These are phyloP conservation scores for Acanthurus tractus DNA, from an alignment of 2,797 vertebrate species.

Conservation along the genomic window DNA sequence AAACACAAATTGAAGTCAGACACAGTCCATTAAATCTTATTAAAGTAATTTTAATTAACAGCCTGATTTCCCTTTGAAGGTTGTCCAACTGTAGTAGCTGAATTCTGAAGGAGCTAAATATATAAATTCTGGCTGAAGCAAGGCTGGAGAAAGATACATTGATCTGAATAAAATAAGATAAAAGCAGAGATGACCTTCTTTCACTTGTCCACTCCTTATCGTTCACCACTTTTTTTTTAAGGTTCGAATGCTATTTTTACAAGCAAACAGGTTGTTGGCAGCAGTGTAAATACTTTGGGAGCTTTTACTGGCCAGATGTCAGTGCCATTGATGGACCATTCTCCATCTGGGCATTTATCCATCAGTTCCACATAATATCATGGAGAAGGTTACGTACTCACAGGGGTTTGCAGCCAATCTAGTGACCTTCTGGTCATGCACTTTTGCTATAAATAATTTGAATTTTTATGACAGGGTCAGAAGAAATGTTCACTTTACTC, in stretches of 20 bases:
- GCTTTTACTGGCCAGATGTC: slow-evolving; percentile 55
- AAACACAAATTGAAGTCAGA: slow-evolving; percentile 18
- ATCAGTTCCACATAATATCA: slow-evolving; percentile 45
- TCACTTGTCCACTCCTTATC: not conserved
- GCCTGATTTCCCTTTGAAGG: not conserved
- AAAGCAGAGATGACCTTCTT: slow-evolving; percentile 18
- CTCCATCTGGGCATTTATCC: slow-evolving; percentile 49
- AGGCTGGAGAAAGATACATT: not conserved
- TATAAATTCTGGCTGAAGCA: not conserved
- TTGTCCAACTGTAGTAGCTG: not conserved
- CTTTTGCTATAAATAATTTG: slow-evolving; percentile 9
- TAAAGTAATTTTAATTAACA: not conserved
- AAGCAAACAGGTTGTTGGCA: slow-evolving; percentile 37
- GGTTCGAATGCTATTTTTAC: slow-evolving; percentile 30
- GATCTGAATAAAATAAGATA: slow-evolving; percentile 15
- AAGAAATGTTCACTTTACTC: not conserved
- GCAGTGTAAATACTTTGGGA: slow-evolving; percentile 54
- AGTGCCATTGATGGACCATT: slow-evolving; percentile 25
- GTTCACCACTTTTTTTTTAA: not conserved
- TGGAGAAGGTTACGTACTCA: slow-evolving; percentile 18
- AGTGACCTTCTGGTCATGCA: slow-evolving; percentile 35
- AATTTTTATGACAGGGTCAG: not conserved
- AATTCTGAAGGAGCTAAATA: not conserved
- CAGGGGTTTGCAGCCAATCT: slow-evolving; percentile 18
- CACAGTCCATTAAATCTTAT: not conserved